Evolutionary conservation across 2,888 invertebrate genomes (phyloP), one percentile per base, ranked within the genome.

Genomic region (Caenorhabditis becei): DNA sequence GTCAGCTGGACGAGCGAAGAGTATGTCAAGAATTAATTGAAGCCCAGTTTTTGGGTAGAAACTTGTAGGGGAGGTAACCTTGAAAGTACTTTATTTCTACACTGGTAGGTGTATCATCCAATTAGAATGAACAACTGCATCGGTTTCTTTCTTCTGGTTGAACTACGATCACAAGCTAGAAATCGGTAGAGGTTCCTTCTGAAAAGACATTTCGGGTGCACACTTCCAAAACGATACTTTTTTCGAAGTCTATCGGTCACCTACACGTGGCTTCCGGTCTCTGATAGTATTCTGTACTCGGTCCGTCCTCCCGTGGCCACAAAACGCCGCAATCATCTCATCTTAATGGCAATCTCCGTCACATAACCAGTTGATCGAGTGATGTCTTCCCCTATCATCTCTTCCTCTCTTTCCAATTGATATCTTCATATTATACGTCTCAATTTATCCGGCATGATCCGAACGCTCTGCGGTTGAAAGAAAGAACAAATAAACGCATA

Each of bases 21-120:
- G 70, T 61, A 71, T 62, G 61, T 54, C 70, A 54, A 62, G 62
- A 71, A 62, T 62, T 71, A 71, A 71, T 71, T 71, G 70, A 71
- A 71, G 53, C 61, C 24, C 35, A n/a, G n/a, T 14, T 32, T 10
- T 56, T 16, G 20, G 24, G 23, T 37, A 32, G 65, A 24, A 41
- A 41, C 66, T 28, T 18, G 54, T 66, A 47, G 47, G n/a, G n/a
- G 18, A 20, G 18, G 47, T 47, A 47, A 47, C 47, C 47, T 47
- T 47, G 47, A 35, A 5, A 10, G n/a, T n/a, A 4, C 18, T 47
- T 47, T 20, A 47, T 18, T 47, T 10, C 2, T 47, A 7, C 47
- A 18, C 41, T 20, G 47, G 18, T 47, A 47, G 18, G 18, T 14
- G 41, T 47, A 20, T 49, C 54, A 41, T 37, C 26, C n/a, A 18